A percentile compares a stretch with the other conserved stretches of the same genome.
Conservation (phyloP, 2,797 vertebrate genomes). For the Mus caroli region DNA sequence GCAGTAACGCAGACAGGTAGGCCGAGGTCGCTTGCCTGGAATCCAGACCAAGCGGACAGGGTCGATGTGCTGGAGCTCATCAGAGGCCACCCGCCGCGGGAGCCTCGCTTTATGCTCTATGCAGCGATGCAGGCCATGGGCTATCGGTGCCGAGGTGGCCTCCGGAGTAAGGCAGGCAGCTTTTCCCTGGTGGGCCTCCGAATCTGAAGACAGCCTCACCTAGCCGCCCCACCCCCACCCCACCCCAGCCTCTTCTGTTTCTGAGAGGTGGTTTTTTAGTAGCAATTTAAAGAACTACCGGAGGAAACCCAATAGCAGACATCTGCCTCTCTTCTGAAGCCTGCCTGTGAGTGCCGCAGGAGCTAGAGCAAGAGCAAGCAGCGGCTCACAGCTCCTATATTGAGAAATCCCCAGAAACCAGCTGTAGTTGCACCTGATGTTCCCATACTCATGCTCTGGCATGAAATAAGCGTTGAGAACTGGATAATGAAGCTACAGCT, state of each 20-base stretch:
- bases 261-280: neutral
- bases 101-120: neutral
- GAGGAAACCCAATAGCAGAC: neutral
- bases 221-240: neutral
- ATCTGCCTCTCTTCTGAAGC: neutral
- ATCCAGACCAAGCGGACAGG: neutral
- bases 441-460: neutral
- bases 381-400: neutral
- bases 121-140: rapidly evolving
- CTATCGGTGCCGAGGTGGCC: neutral
- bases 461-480: constrained; percentile 48
- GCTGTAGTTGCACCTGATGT: constrained; percentile 24
- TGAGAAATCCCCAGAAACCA: constrained; percentile 68
- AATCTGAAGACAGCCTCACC: neutral
- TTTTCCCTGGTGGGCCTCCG: neutral
- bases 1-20: neutral
- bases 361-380: neutral
- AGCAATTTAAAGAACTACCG: neutral
- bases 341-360: neutral
- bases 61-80: rapidly evolving
- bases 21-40: neutral
- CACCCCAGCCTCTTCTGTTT: constrained; percentile 50
- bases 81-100: rapidly evolving
- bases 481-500: neutral
- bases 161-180: neutral